phyloP scores from a whole-genome alignment of 2,113 vertebrate species.

The Apodemus speciosus region DNA sequence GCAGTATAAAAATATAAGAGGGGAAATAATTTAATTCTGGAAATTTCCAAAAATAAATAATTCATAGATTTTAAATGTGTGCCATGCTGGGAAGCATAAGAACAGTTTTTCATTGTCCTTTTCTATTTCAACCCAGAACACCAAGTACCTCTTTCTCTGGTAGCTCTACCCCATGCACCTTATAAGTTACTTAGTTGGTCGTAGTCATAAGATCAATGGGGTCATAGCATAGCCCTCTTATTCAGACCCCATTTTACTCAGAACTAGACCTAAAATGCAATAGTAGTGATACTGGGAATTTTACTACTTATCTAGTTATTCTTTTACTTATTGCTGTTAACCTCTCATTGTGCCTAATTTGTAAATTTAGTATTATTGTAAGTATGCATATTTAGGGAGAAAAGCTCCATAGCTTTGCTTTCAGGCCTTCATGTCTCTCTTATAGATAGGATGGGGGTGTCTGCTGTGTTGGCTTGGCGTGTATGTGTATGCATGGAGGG shows the following conservation, averaged over 20 bases:
- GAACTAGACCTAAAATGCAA: neutral
- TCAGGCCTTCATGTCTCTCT: neutral
- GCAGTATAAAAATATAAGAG: neutral
- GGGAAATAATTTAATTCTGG: no score
- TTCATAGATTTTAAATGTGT: neutral
- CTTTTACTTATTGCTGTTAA: neutral
- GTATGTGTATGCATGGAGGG: neutral
- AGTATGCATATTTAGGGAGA: neutral
- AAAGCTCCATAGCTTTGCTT: neutral
- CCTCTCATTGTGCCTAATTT: neutral
- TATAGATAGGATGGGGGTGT: neutral
- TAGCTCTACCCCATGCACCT: rapidly evolving
- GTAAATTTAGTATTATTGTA: neutral
- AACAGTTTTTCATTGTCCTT: neutral
- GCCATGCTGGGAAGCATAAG: neutral
- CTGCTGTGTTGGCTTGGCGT: neutral
- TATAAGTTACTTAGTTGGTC: no score
- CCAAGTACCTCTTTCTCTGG: neutral
- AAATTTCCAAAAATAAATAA: neutral
- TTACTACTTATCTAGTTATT: neutral
- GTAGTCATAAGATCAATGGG: neutral
- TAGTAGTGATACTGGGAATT: neutral
- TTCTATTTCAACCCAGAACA: neutral
- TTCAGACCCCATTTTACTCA: neutral
- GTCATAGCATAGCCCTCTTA: neutral